Percentiles rank a stretch among this genome's conserved stretches.
These are phyloP conservation scores for Leucozona laternaria DNA, from an alignment of 2,888 invertebrate species.

Conservation along the genomic window DNA sequence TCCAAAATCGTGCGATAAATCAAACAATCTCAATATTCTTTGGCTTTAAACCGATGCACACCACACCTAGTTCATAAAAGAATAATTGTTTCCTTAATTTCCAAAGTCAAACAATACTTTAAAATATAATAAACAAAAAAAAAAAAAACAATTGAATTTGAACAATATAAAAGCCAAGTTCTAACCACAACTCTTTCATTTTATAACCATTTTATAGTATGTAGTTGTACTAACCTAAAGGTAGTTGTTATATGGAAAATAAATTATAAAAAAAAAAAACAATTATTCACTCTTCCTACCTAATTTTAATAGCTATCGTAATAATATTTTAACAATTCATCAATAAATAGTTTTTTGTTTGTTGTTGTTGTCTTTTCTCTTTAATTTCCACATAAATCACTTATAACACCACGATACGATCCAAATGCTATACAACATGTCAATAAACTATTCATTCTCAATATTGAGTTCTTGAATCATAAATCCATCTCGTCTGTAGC, in stretches of 20 bases:
- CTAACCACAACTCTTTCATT: not conserved
- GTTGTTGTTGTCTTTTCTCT: not conserved
- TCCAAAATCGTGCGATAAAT: too few relatives aligned
- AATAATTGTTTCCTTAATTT: not conserved
- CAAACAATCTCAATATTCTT: too few relatives aligned
- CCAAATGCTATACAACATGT: constrained; percentile 19
- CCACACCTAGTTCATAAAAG: not conserved
- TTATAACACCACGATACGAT: not conserved
- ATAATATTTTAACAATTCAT: constrained; percentile 7
- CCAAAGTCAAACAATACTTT: not conserved
- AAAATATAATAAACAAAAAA: not conserved
- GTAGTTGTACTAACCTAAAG: too few relatives aligned
- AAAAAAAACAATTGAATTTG: too few relatives aligned
- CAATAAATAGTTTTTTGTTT: not conserved
- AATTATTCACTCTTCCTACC: constrained; percentile 3
- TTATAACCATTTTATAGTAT: not conserved
- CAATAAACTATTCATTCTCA: constrained; percentile 41
- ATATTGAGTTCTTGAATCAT: constrained; percentile 36
- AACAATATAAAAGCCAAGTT: not conserved
- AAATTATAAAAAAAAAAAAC: not conserved
- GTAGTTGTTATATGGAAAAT: not conserved
- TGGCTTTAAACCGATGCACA: not conserved
- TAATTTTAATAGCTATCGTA: not conserved
- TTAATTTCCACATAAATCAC: constrained; percentile 27
- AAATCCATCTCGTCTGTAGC: not conserved